A percentile compares a stretch with the other conserved stretches of the same genome.
Conservation (phyloP, 2,113 vertebrate genomes). For the Cisticola juncidis region DNA sequence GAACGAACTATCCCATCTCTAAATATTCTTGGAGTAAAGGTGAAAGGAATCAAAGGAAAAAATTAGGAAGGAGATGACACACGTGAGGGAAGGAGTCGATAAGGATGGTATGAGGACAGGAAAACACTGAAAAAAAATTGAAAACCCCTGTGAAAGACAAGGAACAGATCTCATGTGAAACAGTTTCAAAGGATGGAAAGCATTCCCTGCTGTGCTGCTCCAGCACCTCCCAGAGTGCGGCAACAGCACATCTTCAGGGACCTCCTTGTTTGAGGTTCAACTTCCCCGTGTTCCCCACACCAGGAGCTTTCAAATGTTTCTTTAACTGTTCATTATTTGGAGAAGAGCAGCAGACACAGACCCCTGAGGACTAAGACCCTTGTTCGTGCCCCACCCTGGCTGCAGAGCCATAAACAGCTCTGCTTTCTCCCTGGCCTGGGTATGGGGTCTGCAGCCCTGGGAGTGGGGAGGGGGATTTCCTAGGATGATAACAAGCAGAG, state of each 20-base stretch:
- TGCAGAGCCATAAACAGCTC: not conserved
- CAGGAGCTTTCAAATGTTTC: not conserved
- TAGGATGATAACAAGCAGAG: not conserved
- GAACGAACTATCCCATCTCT: not conserved
- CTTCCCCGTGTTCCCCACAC: not conserved
- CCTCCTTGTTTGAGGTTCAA: not conserved
- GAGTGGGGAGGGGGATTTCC: not conserved
- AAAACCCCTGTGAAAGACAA: not conserved
- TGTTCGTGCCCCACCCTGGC: rapidly evolving
- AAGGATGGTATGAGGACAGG: not conserved
- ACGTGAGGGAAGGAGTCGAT: not conserved
- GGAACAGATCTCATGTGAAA: not conserved
- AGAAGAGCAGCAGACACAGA: not conserved
- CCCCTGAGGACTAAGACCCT: not conserved
- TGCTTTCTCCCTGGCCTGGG: not conserved
- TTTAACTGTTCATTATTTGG: not conserved
- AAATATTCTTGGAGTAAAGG: not conserved
- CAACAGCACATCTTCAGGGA: not conserved
- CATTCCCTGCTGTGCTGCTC: not conserved
- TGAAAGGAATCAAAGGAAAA: not conserved
- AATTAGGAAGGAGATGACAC: not conserved
- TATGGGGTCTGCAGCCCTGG: not conserved
- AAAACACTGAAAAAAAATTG: no score
- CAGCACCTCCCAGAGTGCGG: not conserved
- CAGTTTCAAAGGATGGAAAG: not conserved